These are phyloP conservation scores for Pitangus sulphuratus DNA, from an alignment of 2,797 vertebrate species.

Conservation along the genomic window DNA sequence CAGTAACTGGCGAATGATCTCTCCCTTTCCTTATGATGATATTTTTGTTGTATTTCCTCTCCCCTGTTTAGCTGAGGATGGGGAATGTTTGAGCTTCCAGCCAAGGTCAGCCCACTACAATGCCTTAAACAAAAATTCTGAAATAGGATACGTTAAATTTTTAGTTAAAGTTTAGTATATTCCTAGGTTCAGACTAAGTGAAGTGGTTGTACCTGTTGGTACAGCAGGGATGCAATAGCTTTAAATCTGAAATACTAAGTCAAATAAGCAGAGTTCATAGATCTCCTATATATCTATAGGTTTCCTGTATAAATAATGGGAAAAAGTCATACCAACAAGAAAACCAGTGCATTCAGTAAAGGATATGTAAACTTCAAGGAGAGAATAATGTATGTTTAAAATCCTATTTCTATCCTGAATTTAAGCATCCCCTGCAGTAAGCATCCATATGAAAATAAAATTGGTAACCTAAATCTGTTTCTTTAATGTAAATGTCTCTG, in stretches of 20 bases:
- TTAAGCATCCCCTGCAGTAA: background rate
- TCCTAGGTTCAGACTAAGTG: background rate
- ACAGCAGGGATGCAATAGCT: background rate
- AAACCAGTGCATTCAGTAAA: background rate
- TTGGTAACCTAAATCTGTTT: background rate
- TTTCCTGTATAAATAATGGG: background rate
- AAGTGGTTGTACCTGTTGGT: background rate
- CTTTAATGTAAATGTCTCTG: background rate
- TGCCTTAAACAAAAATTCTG: background rate
- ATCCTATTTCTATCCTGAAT: background rate
- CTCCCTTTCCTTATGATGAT: background rate
- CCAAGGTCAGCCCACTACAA: fast-evolving
- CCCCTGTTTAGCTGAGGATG: fast-evolving
- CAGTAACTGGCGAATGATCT: fast-evolving
- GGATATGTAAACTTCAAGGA: background rate
- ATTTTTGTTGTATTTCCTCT: background rate
- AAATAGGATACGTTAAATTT: background rate
- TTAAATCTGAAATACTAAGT: background rate
- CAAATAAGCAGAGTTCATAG: background rate
- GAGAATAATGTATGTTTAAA: background rate
- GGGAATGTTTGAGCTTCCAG: background rate
- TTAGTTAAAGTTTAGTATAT: background rate
- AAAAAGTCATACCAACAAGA: background rate
- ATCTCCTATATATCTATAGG: fast-evolving
- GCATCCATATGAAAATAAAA: background rate